These are phyloP conservation scores for Ectropis grisescens DNA, from an alignment of 1,140 invertebrate species.

Conservation along the genomic window DNA sequence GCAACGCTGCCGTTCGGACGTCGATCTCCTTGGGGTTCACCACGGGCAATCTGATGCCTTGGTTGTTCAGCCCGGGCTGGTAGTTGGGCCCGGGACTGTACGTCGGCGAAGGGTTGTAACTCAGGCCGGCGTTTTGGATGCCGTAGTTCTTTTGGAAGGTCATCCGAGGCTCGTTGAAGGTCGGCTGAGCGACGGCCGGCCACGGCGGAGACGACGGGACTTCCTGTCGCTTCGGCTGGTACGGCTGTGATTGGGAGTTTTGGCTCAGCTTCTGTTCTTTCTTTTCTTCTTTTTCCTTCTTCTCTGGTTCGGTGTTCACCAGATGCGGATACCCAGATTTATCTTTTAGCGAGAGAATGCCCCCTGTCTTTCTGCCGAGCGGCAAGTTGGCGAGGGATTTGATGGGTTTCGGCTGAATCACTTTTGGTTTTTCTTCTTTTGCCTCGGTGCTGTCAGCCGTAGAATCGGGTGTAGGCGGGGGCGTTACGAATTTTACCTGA, in stretches of 20 bases:
- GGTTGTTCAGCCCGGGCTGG: conserved; percentile 24
- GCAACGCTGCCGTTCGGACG: conserved; percentile 52
- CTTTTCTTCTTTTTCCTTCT: conserved; percentile 43
- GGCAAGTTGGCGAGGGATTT: conserved; percentile 56
- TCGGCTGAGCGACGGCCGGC: conserved; percentile 15
- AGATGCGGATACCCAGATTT: conserved; percentile 66
- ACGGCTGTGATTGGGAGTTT: conserved; percentile 23
- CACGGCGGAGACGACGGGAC: conserved; percentile 21
- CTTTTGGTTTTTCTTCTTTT: conserved; percentile 44
- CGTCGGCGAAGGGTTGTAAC: conserved; percentile 41
- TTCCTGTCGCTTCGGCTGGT: conserved; percentile 27
- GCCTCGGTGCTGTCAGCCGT: conserved; percentile 26
- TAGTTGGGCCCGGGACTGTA: no score
- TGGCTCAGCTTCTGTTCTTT: conserved; percentile 32
- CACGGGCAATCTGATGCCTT: conserved; percentile 51
- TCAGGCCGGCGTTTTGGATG: conserved; percentile 30
- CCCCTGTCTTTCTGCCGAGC: conserved; percentile 58
- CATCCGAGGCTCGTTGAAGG: conserved; percentile 25
- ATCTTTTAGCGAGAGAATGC: conserved; percentile 64
- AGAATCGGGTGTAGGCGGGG: conserved; percentile 67
- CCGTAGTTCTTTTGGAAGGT: conserved; percentile 49
- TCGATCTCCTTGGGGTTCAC: conserved; percentile 69
- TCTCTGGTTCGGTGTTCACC: conserved; percentile 52
- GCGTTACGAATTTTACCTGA: conserved; percentile 72
- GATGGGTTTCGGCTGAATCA: conserved; percentile 56